Percentiles rank a stretch among this genome's conserved stretches.
Conservation (phyloP, 2,888 invertebrate genomes). For the Lasius platythorax region DNA sequence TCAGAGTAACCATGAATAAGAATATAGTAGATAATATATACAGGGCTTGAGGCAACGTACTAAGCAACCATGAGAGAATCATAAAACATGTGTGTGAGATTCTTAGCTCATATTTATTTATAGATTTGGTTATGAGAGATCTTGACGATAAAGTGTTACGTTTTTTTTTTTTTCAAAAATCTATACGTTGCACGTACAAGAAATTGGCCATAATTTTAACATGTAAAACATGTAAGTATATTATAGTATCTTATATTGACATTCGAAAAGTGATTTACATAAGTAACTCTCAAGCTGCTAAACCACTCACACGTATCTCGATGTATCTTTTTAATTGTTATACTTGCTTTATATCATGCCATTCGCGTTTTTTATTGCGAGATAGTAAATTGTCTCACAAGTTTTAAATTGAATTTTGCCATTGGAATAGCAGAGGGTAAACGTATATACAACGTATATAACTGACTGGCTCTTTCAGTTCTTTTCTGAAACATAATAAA, state of each 20-base stretch:
- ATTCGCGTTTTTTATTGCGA: constrained; percentile 25
- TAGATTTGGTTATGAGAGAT: not conserved
- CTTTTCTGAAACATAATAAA: constrained; percentile 49
- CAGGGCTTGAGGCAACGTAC: not conserved
- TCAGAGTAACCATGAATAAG: not conserved
- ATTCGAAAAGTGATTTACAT: constrained; percentile 10
- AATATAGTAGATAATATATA: not conserved
- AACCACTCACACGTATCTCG: constrained; percentile 11
- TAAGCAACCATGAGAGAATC: not conserved
- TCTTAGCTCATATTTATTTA: constrained; percentile 32
- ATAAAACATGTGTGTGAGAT: not conserved
- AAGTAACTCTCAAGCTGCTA: constrained; percentile 1
- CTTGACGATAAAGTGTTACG: not conserved
- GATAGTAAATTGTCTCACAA: not conserved
- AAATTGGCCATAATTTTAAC: not conserved
- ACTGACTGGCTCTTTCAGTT: constrained; percentile 34
- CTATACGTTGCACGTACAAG: not conserved
- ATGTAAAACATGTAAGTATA: not conserved
- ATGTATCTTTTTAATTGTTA: constrained; percentile 9
- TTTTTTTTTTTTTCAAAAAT: constrained; percentile 3
- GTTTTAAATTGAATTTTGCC: constrained; percentile 31
- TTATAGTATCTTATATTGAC: not conserved
- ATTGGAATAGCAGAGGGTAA: constrained; percentile 7
- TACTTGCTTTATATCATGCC: constrained; percentile 28
- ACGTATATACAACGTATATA: constrained; percentile 15